Evolutionary conservation across 2,888 invertebrate genomes (phyloP).

Genomic region (Caenorhabditis afra): DNA sequence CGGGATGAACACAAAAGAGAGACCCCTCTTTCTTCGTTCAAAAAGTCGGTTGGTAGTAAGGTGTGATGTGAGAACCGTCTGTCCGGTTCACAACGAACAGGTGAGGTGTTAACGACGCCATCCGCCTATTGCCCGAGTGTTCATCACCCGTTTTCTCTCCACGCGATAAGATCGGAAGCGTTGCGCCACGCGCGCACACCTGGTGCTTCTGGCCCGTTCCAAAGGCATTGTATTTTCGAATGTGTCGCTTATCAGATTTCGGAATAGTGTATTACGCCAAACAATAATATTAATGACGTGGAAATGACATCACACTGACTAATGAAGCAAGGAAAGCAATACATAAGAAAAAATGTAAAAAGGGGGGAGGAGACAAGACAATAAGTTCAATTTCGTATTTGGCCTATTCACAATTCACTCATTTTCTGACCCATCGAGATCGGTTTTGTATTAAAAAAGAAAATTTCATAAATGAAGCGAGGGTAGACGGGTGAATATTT

Average conservation of each 20-base stretch:
- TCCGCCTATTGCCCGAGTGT: conserved; percentile 30
- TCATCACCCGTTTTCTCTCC: background rate
- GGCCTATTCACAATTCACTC: conserved; percentile 7
- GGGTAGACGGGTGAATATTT: background rate
- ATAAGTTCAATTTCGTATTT: conserved; percentile 4
- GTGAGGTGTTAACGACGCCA: conserved; percentile 57
- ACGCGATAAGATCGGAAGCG: conserved; percentile 38
- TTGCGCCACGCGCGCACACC: conserved; percentile 49
- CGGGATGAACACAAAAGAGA: background rate
- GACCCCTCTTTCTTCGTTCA: too few species aligned
- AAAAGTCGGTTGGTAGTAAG: background rate
- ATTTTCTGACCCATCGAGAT: conserved; percentile 45
- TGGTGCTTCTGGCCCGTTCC: conserved; percentile 49
- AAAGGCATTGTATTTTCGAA: conserved; percentile 31
- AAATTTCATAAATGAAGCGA: too few species aligned
- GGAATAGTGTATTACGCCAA: conserved; percentile 39
- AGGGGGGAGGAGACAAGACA: background rate
- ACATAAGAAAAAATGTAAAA: too few species aligned
- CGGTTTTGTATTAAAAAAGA: background rate
- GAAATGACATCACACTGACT: conserved; percentile 50
- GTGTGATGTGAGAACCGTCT: conserved; percentile 37
- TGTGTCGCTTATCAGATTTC: conserved; percentile 53
- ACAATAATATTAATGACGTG: conserved; percentile 54
- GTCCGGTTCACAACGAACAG: conserved; percentile 41
- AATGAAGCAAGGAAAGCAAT: conserved; percentile 36